A percentile compares a stretch with the other conserved stretches of the same genome.
Conservation (phyloP, 1,140 invertebrate genomes). For the Samia ricini region DNA sequence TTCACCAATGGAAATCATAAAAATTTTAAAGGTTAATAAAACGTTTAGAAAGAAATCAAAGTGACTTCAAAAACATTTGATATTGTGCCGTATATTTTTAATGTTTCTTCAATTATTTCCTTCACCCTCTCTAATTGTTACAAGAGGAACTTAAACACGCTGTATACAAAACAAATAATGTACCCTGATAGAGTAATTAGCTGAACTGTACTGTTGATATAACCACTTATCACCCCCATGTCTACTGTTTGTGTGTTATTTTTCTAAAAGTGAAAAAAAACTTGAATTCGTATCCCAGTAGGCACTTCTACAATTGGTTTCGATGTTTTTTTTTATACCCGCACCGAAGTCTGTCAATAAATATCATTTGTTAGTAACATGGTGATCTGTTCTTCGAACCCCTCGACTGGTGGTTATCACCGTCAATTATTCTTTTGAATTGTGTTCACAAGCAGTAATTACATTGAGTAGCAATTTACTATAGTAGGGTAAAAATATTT, state of each 20-base stretch:
- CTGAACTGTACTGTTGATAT: not conserved
- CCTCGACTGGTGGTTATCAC: not conserved
- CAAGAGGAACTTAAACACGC: not conserved
- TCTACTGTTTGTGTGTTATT: not conserved
- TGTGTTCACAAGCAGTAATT: not conserved
- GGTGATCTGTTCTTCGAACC: not conserved
- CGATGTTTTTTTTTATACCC: not conserved
- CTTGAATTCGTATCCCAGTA: not conserved
- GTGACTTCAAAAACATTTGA: no score
- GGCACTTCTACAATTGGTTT: no score
- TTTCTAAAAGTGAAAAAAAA: not conserved
- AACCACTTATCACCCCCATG: not conserved
- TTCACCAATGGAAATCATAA: no score
- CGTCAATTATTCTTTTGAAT: not conserved
- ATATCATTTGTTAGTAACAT: not conserved
- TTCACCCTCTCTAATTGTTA: not conserved
- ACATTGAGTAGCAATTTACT: not conserved
- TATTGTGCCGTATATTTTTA: not conserved
- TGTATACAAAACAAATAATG: not conserved
- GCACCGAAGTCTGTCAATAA: not conserved
- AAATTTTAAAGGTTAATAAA: no score
- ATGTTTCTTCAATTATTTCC: not conserved
- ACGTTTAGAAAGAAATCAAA: no score
- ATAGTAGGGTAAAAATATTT: not conserved
- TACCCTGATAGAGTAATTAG: slow-evolving; percentile 8